A percentile compares a stretch with the other conserved stretches of the same genome.
Evolutionary conservation across 2,113 vertebrate species (phyloP).

Genomic region (Calidris pygmaea): DNA sequence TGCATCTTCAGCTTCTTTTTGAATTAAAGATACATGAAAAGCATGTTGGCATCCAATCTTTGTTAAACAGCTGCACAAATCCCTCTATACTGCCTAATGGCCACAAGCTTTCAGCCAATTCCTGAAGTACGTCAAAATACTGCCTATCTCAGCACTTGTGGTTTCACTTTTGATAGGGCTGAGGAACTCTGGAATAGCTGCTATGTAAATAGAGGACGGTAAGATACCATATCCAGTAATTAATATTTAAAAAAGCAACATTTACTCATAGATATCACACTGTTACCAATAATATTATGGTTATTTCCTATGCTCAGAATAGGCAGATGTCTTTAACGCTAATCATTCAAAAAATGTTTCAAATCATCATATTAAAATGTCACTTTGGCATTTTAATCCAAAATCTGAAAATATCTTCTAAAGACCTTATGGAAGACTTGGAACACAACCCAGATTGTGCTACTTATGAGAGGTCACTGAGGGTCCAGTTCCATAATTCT

Average conservation of each 20-base stretch:
- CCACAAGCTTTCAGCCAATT: background rate
- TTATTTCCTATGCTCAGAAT: background rate
- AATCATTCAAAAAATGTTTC: conserved; percentile 16
- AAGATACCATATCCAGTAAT: background rate
- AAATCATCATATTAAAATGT: conserved; percentile 46
- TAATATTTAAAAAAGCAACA: background rate
- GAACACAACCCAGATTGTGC: conserved; percentile 22
- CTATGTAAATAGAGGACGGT: background rate
- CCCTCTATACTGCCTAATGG: background rate
- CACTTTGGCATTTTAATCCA: conserved; percentile 56
- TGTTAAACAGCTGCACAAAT: background rate
- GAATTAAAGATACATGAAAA: background rate
- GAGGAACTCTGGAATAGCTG: background rate
- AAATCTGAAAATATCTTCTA: conserved; percentile 59
- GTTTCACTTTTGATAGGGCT: background rate
- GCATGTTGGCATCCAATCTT: background rate
- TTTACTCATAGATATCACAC: background rate
- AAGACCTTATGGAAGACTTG: conserved; percentile 20
- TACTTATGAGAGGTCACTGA: conserved; percentile 25
- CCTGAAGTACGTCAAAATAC: background rate
- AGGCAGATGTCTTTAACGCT: background rate
- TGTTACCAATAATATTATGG: background rate
- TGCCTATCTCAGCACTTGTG: background rate
- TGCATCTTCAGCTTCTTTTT: background rate
- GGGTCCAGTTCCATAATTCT: conserved; percentile 25